Conservation (phyloP, 2,888 invertebrate genomes). For the Griposia aprilina region DNA sequence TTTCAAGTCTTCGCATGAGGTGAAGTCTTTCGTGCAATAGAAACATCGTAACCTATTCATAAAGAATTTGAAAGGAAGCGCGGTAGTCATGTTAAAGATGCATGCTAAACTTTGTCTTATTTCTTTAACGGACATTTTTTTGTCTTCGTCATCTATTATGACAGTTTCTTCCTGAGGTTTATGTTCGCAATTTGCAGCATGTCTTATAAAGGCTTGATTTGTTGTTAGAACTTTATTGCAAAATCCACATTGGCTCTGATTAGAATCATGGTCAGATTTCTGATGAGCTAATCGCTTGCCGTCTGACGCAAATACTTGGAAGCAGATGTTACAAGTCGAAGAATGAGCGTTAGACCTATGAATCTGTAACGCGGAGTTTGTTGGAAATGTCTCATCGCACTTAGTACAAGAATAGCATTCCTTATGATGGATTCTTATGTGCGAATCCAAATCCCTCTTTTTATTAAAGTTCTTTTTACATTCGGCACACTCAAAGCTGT, state of each 20-base stretch:
- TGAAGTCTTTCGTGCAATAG: slow-evolving; percentile 83
- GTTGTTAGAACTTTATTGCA: slow-evolving; percentile 78
- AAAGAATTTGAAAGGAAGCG: slow-evolving; percentile 83
- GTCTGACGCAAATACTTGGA: slow-evolving; percentile 76
- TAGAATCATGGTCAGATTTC: slow-evolving; percentile 76
- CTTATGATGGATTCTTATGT: slow-evolving; percentile 77
- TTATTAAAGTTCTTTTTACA: slow-evolving; percentile 80
- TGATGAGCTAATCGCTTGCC: slow-evolving; percentile 79
- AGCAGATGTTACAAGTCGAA: slow-evolving; percentile 82
- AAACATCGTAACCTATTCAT: slow-evolving; percentile 84
- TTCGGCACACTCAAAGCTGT: slow-evolving; percentile 74
- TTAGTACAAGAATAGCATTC: slow-evolving; percentile 75
- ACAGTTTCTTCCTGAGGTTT: slow-evolving; percentile 55
- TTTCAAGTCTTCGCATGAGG: slow-evolving; percentile 78
- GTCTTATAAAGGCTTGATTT: slow-evolving; percentile 79
- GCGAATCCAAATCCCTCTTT: slow-evolving; percentile 78
- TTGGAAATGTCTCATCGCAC: slow-evolving; percentile 74
- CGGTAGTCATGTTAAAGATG: slow-evolving; percentile 83
- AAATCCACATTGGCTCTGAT: slow-evolving; percentile 77
- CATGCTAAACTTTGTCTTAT: slow-evolving; percentile 78
- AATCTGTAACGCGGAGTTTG: slow-evolving; percentile 71
- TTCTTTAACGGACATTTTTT: slow-evolving; percentile 73
- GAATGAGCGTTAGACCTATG: slow-evolving; percentile 79
- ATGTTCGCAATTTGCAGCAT: slow-evolving; percentile 76
- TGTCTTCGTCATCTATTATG: slow-evolving; percentile 67